Evolutionary conservation across 1,140 invertebrate genomes (phyloP).

Genomic region (Macrotrachela quadricornifera): DNA sequence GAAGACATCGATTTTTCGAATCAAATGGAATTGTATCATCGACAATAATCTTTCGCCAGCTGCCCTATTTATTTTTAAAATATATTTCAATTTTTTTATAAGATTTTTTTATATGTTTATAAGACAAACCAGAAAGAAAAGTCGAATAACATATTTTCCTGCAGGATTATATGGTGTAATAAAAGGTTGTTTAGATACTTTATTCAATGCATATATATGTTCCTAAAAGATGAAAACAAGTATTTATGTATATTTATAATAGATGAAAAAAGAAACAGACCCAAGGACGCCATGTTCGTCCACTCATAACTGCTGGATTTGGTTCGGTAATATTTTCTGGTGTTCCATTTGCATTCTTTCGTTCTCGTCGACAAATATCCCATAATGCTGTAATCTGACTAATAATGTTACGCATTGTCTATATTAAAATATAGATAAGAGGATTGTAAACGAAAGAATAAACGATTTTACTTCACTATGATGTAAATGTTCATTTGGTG

Average conservation of each 20-base stretch:
- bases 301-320: conserved; percentile 7
- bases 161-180: conserved; percentile 24
- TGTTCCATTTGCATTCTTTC: conserved; percentile 10
- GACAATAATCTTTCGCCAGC: conserved; percentile 29
- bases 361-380: conserved; percentile 18
- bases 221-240: conserved; percentile 10
- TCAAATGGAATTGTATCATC: conserved; percentile 30
- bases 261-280: too few species aligned
- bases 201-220: conserved; percentile 29
- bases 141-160: conserved; percentile 28
- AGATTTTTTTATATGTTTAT: too few species aligned
- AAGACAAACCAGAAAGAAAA: conserved; percentile 31
- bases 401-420: conserved; percentile 27
- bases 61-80: conserved; percentile 16
- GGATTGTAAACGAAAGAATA: too few species aligned
- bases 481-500: conserved; percentile 24
- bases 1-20: conserved; percentile 20
- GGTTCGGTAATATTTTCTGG: background rate
- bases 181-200: conserved; percentile 25
- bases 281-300: conserved; percentile 23
- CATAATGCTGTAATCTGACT: conserved; percentile 26
- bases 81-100: too few species aligned
- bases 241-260: too few species aligned
- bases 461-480: conserved; percentile 27
- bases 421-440: background rate